These are phyloP conservation scores for Drosophila auraria DNA, from an alignment of 1,140 invertebrate species.

Conservation along the genomic window DNA sequence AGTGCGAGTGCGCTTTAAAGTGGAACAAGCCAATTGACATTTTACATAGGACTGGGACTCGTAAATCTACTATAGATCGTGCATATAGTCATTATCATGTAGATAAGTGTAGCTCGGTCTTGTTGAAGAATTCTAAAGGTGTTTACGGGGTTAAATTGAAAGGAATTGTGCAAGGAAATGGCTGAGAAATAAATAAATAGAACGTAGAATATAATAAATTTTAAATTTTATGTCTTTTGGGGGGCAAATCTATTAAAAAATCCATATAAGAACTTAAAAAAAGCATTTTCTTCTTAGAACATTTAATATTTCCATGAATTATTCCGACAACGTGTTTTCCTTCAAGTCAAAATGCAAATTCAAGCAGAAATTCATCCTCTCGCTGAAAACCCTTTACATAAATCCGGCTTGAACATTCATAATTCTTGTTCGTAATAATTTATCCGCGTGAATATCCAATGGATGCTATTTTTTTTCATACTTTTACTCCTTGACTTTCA, in stretches of 20 bases:
- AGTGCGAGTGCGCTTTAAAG: constrained; percentile 46
- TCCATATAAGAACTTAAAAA: neutral
- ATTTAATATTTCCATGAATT: neutral
- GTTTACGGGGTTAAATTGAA: neutral
- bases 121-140: neutral
- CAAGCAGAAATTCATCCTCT: neutral
- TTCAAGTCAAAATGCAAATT: neutral
- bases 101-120: neutral
- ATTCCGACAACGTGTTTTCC: neutral
- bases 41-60: constrained; percentile 52
- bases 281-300: too few relatives aligned
- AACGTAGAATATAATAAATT: neutral
- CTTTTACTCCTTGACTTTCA: constrained; percentile 35
- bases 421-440: constrained; percentile 28
- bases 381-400: constrained; percentile 4
- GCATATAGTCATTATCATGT: neutral
- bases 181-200: neutral
- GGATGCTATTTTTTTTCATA: constrained; percentile 20
- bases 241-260: too few relatives aligned
- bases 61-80: constrained; percentile 14
- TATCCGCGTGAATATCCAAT: constrained; percentile 28
- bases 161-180: neutral
- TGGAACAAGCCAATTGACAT: constrained; percentile 70
- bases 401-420: constrained; percentile 23
- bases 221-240: too few relatives aligned